Evolutionary conservation across 2,888 invertebrate species (phyloP), one percentile per base, ranked within the genome.

Genomic region (Helobdella robusta): DNA sequence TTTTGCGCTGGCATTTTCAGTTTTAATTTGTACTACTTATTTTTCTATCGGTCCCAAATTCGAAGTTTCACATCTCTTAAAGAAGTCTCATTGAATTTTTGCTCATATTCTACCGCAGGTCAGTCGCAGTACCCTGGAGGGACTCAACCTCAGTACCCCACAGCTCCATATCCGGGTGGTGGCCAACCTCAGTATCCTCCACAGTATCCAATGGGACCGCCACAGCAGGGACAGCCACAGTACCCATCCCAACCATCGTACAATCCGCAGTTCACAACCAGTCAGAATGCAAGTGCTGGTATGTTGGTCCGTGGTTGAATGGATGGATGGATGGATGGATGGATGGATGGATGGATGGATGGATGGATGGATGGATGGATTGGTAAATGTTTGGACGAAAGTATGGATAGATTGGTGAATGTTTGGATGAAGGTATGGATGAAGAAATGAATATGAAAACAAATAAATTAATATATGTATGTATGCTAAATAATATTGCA

Each of bases 401-500:
- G 11, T 11, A 40, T 40, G 11, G n/a, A 40, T 15, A 15, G 44
- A 40, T 11, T 40, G 11, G 11, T 40, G 44, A 15, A 40, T 40
- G 44, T 11, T 40, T 40, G 44, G n/a, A 40, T 40, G n/a, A 40
- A 15, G 44, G 44, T 11, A 15, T 40, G 11, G n/a, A 40, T 40
- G 44, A 15, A 11, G n/a, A 15, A 11, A 11, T 40, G n/a, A 40
- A 40, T 15, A 40, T 40, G n/a, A 40, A 40, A 40, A 11, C 11
- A 40, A 40, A 40, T 40, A 40, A 40, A 40, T 40, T 15, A 40
- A 40, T 40, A 40, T n/a, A 40, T 15, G 54, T 52, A 8, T 15
- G 20, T 34, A 5, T n/a, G 8, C 8, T 8, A 15, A n/a, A 32
- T 23, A 6, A 32, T 20, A 6, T 28, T 66, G 68, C 73, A 83